Evolutionary conservation across 30 jellyfish, hydroid and myxozoan genomes (phyloP), one percentile per base, ranked within the genome.

Genomic region (Aurelia coerulea): DNA sequence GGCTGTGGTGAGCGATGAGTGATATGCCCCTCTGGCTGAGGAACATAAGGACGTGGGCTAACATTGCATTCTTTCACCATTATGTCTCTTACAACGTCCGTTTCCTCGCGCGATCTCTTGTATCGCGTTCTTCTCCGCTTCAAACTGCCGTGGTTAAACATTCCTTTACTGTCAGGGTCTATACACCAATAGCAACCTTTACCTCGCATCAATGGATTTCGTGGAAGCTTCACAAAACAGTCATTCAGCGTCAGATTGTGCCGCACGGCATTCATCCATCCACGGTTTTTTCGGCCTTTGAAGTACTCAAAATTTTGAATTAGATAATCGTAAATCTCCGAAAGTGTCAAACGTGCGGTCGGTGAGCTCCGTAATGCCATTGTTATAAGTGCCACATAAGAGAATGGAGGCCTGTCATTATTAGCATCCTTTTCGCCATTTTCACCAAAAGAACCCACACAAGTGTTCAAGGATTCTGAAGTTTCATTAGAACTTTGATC

Each of bases 181-280:
- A 85, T 65, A 16, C 89, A 74, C 94, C 94, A 85, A 54, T 33
- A 85, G 71, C 94, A 50, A 15, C 94, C 94, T 65, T 85, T 85
- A 6, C 94, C 94, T 60, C 85, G 84, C 89, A 74, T 85, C 29
- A 85, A 69, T 41, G 94, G 84, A 37, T 85, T 88, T 0, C 94
- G 83, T 62, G 94, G 94, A 16, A 85, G 76, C 60, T 74, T 85
- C 80, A 85, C 94, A 39, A 85, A 85, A 65, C 94, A 85, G 71
- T 85, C 94, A 62, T 85, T 85, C 10, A 85, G 73, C 67, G 94
- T 85, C 84, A 85, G 50, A 51, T 85, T 85, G 68, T 85, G 94
- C 71, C 94, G 94, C 58, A 85, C 89, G 75, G 94, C 94, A 60
- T 85, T 85, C 88, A 66, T 85, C 94, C 94, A 85, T 66, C 56